Evolutionary conservation across 2,797 vertebrate species (phyloP).

Genomic region (Ptychadena robeensis): DNA sequence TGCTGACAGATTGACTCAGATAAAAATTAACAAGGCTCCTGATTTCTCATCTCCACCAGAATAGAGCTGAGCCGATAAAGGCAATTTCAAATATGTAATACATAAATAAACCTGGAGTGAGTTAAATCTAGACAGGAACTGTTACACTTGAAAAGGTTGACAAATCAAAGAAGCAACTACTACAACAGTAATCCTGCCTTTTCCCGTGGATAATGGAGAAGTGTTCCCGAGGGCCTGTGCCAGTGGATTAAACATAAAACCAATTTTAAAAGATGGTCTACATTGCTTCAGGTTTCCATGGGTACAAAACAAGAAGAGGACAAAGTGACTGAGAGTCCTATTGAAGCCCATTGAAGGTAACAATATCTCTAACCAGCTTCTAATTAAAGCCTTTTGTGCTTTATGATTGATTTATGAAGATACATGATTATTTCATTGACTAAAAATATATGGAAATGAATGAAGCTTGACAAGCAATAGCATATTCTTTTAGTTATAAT

Average conservation of each 20-base stretch:
- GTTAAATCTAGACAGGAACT: background rate
- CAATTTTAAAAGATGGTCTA: conserved; percentile 11
- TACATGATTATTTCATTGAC: conserved; percentile 48
- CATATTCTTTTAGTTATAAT: background rate
- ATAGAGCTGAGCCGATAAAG: no score
- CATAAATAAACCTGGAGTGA: background rate
- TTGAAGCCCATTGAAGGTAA: conserved; percentile 28
- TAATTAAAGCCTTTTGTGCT: conserved; percentile 49
- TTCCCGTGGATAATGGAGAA: conserved; percentile 12
- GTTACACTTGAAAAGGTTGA: background rate
- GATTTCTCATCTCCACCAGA: no score
- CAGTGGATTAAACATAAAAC: conserved; percentile 42
- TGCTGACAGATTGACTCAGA: no score
- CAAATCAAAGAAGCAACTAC: background rate
- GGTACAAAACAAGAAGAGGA: conserved; percentile 39
- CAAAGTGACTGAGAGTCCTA: conserved; percentile 36
- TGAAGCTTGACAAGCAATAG: background rate
- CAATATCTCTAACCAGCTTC: conserved; percentile 32
- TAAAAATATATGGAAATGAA: conserved; percentile 16
- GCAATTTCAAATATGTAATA: no score
- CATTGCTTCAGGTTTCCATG: conserved; percentile 44
- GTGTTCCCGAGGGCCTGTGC: conserved; percentile 20
- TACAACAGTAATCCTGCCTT: background rate
- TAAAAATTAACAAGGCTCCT: no score
- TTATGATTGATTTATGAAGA: conserved; percentile 37